Evolutionary conservation across 1,140 invertebrate genomes (phyloP).

Genomic region (Teleopsis dalmanni): DNA sequence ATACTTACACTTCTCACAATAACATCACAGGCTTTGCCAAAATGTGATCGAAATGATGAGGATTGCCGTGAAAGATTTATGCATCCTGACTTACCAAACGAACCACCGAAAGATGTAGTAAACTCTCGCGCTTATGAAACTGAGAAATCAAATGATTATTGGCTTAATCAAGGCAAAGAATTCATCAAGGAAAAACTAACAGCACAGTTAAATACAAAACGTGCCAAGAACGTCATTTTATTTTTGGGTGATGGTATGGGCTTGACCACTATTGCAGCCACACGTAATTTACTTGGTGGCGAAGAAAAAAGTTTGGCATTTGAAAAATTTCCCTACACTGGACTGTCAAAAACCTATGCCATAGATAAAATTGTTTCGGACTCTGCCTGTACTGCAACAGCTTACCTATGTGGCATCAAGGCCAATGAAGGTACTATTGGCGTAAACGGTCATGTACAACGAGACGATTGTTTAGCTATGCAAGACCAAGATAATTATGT

Average conservation of each 20-base stretch:
- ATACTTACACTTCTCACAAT: neutral
- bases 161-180: slow-evolving; percentile 22
- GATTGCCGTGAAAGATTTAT: slow-evolving; percentile 11
- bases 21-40: slow-evolving; percentile 6
- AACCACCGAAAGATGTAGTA: neutral
- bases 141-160: slow-evolving; percentile 27
- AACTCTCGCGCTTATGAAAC: neutral
- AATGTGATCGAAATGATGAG: slow-evolving; percentile 9
- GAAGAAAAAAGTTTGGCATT: slow-evolving; percentile 62
- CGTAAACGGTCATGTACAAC: slow-evolving; percentile 55
- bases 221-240: slow-evolving; percentile 62
- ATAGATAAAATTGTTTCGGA: slow-evolving; percentile 59
- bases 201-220: slow-evolving; percentile 27
- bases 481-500: slow-evolving; percentile 49
- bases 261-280: slow-evolving; percentile 59
- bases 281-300: slow-evolving; percentile 53
- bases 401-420: slow-evolving; percentile 75
- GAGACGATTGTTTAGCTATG: slow-evolving; percentile 51
- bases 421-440: slow-evolving; percentile 69
- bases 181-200: slow-evolving; percentile 14
- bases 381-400: slow-evolving; percentile 56
- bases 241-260: slow-evolving; percentile 76
- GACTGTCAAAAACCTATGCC: slow-evolving; percentile 72
- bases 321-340: slow-evolving; percentile 66
- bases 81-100: slow-evolving; percentile 9